Conservation (phyloP, 1,140 invertebrate species). For the Rhynchophorus ferrugineus region DNA sequence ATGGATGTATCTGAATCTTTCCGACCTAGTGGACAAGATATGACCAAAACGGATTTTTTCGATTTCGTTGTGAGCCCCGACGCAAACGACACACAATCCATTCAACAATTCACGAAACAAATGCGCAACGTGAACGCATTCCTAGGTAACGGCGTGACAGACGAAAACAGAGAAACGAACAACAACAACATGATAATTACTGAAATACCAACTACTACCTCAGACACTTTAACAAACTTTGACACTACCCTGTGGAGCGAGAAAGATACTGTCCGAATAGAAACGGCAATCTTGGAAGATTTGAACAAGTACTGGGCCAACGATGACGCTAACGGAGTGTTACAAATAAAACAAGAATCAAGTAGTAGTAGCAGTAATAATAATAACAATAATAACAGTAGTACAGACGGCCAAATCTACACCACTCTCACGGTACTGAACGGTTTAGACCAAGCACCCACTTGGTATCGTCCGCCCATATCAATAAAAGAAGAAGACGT, state of each 20-base stretch:
- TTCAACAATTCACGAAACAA: slow-evolving; percentile 54
- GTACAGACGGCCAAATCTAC: slow-evolving; percentile 53
- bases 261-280: slow-evolving; percentile 58
- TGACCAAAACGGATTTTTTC: slow-evolving; percentile 75
- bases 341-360: slow-evolving; percentile 43
- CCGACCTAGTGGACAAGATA: slow-evolving; percentile 59
- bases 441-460: slow-evolving; percentile 44
- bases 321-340: slow-evolving; percentile 45
- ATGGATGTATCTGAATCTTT: slow-evolving; percentile 77
- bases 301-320: slow-evolving; percentile 72
- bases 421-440: slow-evolving; percentile 58
- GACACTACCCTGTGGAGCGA: slow-evolving; percentile 66
- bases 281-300: slow-evolving; percentile 68
- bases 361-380: slow-evolving; percentile 45
- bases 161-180: slow-evolving; percentile 59
- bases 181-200: slow-evolving; percentile 46
- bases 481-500: slow-evolving; percentile 46
- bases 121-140: slow-evolving; percentile 55
- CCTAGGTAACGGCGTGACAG: slow-evolving; percentile 44
- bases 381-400: slow-evolving; percentile 45
- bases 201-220: slow-evolving; percentile 37
- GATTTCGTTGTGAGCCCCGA: slow-evolving; percentile 76
- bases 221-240: slow-evolving; percentile 41
- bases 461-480: slow-evolving; percentile 45
- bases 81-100: slow-evolving; percentile 52